These are phyloP conservation scores for Brachionus sp. DNA, from an alignment of 1,140 invertebrate genomes.

Conservation along the genomic window DNA sequence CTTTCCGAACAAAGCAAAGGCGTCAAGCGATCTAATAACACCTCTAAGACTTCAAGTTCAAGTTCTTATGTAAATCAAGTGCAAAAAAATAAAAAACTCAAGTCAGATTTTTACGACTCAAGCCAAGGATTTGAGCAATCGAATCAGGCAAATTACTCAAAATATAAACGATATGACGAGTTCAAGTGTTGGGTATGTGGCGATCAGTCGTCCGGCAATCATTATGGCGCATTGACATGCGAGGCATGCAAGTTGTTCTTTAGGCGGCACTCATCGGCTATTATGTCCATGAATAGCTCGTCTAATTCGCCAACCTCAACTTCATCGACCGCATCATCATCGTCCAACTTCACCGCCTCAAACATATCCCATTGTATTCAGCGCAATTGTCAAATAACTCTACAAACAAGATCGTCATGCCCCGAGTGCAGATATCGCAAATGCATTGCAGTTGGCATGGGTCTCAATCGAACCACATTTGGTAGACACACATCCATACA, in stretches of 20 bases:
- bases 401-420: constrained; percentile 65
- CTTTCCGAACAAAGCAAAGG: not conserved
- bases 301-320: not conserved
- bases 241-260: constrained; percentile 57
- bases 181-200: constrained; percentile 60
- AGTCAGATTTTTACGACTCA: not conserved
- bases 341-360: not conserved
- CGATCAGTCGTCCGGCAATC: constrained; percentile 61
- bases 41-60: not conserved
- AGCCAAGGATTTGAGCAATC: not conserved
- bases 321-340: not conserved
- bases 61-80: not conserved
- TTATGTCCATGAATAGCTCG: constrained; percentile 17
- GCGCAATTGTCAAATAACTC: constrained; percentile 54
- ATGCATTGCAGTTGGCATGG: constrained; percentile 97
- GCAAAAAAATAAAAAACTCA: not conserved
- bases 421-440: constrained; percentile 99
- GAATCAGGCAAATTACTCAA: not conserved
- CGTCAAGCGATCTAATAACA: not conserved
- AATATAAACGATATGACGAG: constrained; percentile 36
- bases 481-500: constrained; percentile 27
- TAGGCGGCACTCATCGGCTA: constrained; percentile 38
- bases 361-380: constrained; percentile 35
- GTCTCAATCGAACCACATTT: constrained; percentile 55
- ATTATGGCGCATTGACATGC: constrained; percentile 63